These are phyloP conservation scores for Camelus bactrianus DNA, from an alignment of 2,113 vertebrate genomes.

Conservation along the genomic window DNA sequence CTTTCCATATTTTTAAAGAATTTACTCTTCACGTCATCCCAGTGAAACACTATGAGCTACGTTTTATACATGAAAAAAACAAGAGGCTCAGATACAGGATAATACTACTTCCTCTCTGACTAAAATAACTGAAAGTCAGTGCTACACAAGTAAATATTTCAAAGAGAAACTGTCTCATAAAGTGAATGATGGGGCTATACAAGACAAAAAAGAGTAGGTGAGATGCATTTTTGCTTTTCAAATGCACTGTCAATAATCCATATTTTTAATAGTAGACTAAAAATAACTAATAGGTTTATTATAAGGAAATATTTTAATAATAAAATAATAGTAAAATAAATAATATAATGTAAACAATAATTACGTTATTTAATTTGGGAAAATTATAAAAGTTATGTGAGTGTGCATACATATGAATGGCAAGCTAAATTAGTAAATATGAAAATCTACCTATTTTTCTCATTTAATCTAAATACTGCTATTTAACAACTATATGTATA, in stretches of 20 bases:
- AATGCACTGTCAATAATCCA: not conserved
- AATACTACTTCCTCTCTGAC: not conserved
- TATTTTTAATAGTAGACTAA: slow-evolving; percentile 6
- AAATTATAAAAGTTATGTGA: not conserved
- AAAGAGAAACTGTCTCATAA: slow-evolving; percentile 25
- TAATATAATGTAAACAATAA: not conserved
- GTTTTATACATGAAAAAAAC: not conserved
- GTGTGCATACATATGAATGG: not conserved
- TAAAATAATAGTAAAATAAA: not conserved
- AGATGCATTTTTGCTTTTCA: not conserved
- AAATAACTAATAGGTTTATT: not conserved
- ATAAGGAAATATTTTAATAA: slow-evolving; percentile 33
- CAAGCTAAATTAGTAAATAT: not conserved
- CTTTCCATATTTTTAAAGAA: not conserved
- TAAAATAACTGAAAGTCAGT: slow-evolving; percentile 28
- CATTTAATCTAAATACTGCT: slow-evolving; percentile 20
- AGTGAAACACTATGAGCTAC: not conserved
- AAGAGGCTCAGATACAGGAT: not conserved
- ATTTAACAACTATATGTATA: not conserved
- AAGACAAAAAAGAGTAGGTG: slow-evolving; percentile 26
- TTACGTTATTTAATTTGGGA: slow-evolving; percentile 8
- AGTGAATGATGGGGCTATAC: not conserved
- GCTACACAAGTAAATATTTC: not conserved
- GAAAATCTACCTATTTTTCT: not conserved
- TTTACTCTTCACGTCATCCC: not conserved